Conservation (phyloP, 2,888 invertebrate species). For the Phlogophora meticulosa region DNA sequence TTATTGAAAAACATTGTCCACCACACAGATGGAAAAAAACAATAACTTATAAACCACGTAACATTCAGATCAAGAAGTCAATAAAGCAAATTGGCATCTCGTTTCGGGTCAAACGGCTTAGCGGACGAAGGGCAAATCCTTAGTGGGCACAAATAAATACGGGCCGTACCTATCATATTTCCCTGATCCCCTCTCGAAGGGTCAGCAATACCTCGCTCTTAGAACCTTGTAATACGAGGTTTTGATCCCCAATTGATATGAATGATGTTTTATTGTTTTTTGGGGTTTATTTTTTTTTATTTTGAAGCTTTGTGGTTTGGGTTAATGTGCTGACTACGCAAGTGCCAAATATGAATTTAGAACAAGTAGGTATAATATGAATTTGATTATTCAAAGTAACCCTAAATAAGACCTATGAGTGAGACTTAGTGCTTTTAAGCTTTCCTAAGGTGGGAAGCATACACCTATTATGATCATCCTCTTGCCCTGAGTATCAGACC, state of each 20-base stretch:
- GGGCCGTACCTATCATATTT: constrained; percentile 86
- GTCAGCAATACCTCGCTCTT: constrained; percentile 80
- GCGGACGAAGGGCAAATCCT: constrained; percentile 85
- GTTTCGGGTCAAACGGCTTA: constrained; percentile 87
- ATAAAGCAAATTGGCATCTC: constrained; percentile 87
- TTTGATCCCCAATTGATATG: constrained; percentile 76
- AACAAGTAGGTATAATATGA: too few species aligned
- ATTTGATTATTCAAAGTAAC: too few species aligned
- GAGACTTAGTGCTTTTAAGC: too few species aligned
- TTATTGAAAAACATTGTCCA: too few species aligned
- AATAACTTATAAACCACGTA: constrained; percentile 65
- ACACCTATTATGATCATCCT: too few species aligned
- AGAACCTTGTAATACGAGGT: constrained; percentile 74
- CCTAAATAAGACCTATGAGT: too few species aligned
- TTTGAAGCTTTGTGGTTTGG: constrained; percentile 16
- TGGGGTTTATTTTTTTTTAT: constrained; percentile 12
- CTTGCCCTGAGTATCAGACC: too few species aligned
- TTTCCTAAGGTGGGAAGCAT: too few species aligned
- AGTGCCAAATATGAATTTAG: not conserved
- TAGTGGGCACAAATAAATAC: constrained; percentile 89
- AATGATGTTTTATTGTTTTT: constrained; percentile 77
- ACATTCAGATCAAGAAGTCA: constrained; percentile 78
- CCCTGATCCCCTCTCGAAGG: constrained; percentile 88
- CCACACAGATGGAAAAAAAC: constrained; percentile 37
- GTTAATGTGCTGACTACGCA: constrained; percentile 10